Conservation (phyloP, 2,888 invertebrate genomes). For the Caenorhabditis imperialis region DNA sequence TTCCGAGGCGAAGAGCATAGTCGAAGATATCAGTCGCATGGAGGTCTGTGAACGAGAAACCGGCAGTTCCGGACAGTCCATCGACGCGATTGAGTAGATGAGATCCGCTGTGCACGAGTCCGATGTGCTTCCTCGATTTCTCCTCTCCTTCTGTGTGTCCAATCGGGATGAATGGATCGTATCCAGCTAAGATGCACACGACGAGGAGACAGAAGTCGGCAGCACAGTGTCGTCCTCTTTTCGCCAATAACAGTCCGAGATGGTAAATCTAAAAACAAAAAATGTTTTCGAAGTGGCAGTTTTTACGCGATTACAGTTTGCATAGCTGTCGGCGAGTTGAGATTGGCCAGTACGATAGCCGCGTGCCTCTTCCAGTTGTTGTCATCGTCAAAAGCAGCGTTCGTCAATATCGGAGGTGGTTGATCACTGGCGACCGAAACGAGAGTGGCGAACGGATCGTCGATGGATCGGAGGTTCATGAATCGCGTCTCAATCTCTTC, state of each 20-base stretch:
- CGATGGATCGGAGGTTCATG: constrained; percentile 62
- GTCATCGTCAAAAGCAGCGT: constrained; percentile 79
- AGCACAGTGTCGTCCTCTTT: constrained; percentile 87
- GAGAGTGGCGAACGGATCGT: constrained; percentile 71
- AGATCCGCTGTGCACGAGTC: constrained; percentile 48
- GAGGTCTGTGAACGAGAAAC: constrained; percentile 70
- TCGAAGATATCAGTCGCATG: constrained; percentile 77
- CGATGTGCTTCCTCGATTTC: constrained; percentile 42
- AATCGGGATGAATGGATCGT: constrained; percentile 48
- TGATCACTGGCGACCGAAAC: constrained; percentile 65
- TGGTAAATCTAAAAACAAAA: constrained; percentile 39
- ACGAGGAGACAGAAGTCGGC: constrained; percentile 96
- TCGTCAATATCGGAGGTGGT: constrained; percentile 64
- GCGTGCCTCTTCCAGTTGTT: constrained; percentile 95
- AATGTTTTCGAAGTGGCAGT: too few relatives aligned
- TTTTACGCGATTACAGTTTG: constrained; percentile 25
- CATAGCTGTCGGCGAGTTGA: constrained; percentile 75
- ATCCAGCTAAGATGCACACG: constrained; percentile 80
- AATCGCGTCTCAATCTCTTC: constrained; percentile 66
- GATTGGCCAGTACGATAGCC: constrained; percentile 90
- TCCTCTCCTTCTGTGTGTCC: constrained; percentile 47
- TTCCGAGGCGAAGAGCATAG: constrained; percentile 68
- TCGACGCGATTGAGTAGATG: constrained; percentile 40
- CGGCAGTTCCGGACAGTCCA: constrained; percentile 36
- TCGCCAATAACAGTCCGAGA: constrained; percentile 59